These are phyloP conservation scores for Trematocara caparti DNA, from an alignment of 2,797 vertebrate species.

Conservation along the genomic window DNA sequence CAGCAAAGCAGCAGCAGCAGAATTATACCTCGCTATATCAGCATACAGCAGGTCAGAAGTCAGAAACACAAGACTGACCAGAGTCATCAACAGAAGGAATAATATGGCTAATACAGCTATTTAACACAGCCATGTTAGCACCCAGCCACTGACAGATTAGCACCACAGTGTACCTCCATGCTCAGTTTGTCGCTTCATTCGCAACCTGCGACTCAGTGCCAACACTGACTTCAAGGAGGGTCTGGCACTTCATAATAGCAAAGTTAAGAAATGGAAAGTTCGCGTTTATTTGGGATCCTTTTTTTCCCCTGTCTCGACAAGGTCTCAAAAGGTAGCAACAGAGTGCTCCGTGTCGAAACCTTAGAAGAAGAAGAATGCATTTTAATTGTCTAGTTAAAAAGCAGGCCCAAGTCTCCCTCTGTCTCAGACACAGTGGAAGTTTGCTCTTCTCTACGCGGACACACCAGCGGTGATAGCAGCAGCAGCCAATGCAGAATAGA, in stretches of 20 bases:
- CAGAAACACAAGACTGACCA: conserved; percentile 55
- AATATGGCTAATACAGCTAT: conserved; percentile 69
- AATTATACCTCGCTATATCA: conserved; percentile 66
- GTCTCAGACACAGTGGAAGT: conserved; percentile 65
- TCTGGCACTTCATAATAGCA: conserved; percentile 75
- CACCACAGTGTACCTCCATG: conserved; percentile 71
- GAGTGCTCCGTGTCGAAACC: conserved; percentile 39
- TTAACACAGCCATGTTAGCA: conserved; percentile 70
- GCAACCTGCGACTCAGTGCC: conserved; percentile 57
- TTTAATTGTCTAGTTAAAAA: conserved; percentile 41
- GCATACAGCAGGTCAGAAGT: conserved; percentile 67
- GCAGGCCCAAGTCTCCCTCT: conserved; percentile 45
- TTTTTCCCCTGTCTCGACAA: conserved; percentile 20
- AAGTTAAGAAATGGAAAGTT: conserved; percentile 59
- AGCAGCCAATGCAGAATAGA: conserved; percentile 64
- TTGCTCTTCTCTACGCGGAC: conserved; percentile 51
- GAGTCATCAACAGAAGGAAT: conserved; percentile 61
- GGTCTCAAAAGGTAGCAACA: conserved; percentile 51
- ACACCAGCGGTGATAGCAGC: conserved; percentile 64
- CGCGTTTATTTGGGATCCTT: background rate
- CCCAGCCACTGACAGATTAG: conserved; percentile 69
- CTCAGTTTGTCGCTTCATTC: conserved; percentile 61
- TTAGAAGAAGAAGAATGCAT: conserved; percentile 41
- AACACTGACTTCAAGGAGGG: conserved; percentile 68
- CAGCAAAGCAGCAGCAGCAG: conserved; percentile 76